Evolutionary conservation across 2,888 invertebrate genomes (phyloP).

Genomic region (Tryphoninae sp.): DNA sequence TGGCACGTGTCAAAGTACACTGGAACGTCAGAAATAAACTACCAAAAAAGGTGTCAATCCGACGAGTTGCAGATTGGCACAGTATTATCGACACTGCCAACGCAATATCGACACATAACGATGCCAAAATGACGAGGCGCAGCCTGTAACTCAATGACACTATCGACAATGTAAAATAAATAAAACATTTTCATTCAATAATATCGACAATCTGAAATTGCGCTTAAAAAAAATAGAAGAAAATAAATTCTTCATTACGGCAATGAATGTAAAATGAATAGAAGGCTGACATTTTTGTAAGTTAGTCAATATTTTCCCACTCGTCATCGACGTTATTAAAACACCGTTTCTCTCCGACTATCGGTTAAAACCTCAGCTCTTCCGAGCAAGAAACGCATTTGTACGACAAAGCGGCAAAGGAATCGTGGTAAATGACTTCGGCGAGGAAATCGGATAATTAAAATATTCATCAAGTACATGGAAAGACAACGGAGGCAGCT

Average conservation of each 20-base stretch:
- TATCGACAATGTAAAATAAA: too few species aligned
- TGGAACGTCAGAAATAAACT: too few species aligned
- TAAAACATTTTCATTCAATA: neutral
- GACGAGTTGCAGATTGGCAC: too few species aligned
- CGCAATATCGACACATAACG: too few species aligned
- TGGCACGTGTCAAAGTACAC: too few species aligned
- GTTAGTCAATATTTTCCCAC: neutral
- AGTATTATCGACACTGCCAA: too few species aligned
- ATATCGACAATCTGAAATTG: neutral
- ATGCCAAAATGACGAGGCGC: too few species aligned
- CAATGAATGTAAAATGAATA: neutral
- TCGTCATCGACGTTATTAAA: neutral
- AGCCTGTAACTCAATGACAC: too few species aligned
- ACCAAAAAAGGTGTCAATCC: too few species aligned
- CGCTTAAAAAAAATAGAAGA: neutral
- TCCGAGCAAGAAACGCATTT: neutral
- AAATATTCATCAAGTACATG: conserved; percentile 57
- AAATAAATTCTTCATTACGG: neutral
- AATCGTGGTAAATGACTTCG: conserved; percentile 10
- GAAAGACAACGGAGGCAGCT: conserved; percentile 23
- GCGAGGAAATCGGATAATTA: conserved; percentile 60
- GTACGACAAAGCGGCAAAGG: conserved; percentile 24
- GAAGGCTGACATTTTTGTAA: neutral
- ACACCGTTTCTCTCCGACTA: neutral
- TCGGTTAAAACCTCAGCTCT: neutral